Percentiles rank a stretch among this genome's conserved stretches.
phyloP scores from a whole-genome alignment of 2,797 vertebrate genomes.

The Myotis pilosus region DNA sequence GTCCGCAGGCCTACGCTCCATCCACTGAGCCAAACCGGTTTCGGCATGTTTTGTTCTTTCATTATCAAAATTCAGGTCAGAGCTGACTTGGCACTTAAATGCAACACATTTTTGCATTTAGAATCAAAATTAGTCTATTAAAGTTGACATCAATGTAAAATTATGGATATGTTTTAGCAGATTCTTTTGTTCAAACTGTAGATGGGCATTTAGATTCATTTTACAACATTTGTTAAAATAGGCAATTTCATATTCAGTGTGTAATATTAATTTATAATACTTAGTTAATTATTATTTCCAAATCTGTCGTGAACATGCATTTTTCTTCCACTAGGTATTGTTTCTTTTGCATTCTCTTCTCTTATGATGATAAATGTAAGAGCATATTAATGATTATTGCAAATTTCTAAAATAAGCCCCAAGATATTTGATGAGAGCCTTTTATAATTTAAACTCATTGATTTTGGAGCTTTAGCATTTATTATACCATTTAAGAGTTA shows the following conservation, averaged over 20 bases:
- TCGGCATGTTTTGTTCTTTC: neutral
- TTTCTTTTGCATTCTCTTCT: constrained; percentile 28
- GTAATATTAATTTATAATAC: constrained; percentile 38
- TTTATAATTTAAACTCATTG: neutral
- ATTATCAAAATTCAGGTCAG: constrained; percentile 44
- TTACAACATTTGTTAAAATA: constrained; percentile 32
- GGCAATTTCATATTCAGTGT: constrained; percentile 23
- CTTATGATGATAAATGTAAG: neutral
- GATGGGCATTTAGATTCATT: constrained; percentile 19
- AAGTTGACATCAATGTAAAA: constrained; percentile 36
- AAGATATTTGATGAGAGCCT: neutral
- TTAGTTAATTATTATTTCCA: constrained; percentile 15
- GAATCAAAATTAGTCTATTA: constrained; percentile 28
- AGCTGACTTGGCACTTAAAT: neutral
- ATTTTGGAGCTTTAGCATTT: constrained; percentile 17
- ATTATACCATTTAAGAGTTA: constrained; percentile 24
- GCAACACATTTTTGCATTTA: constrained; percentile 30
- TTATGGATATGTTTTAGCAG: neutral
- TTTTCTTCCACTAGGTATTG: constrained; percentile 25
- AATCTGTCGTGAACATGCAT: neutral
- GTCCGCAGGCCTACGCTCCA: too few relatives aligned
- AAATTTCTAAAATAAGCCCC: constrained; percentile 4
- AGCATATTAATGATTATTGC: constrained; percentile 23
- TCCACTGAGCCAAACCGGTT: too few relatives aligned
- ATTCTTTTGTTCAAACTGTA: constrained; percentile 14